Percentiles rank a stretch among this genome's conserved stretches.
Conservation (phyloP, 2,113 vertebrate species). For the Bombycilla garrulus region DNA sequence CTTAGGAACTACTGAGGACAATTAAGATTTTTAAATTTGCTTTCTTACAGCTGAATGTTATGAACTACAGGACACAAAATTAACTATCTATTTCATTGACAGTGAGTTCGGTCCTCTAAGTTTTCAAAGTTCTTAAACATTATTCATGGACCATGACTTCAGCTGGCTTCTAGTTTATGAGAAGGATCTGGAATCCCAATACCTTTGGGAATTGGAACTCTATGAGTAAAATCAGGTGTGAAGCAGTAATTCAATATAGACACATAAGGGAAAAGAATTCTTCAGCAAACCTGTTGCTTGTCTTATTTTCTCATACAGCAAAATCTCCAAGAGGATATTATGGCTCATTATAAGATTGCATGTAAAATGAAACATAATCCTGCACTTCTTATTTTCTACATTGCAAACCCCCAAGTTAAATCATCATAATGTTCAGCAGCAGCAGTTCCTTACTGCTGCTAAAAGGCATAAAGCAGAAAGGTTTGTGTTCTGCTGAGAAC, state of each 20-base stretch:
- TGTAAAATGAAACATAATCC: conserved; percentile 11
- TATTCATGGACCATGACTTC: neutral
- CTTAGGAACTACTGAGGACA: neutral
- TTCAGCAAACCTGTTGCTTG: neutral
- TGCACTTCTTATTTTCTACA: neutral
- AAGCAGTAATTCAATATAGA: neutral
- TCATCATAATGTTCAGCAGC: neutral
- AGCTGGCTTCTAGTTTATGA: neutral
- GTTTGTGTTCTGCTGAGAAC: neutral
- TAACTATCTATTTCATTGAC: neutral
- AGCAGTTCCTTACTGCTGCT: neutral
- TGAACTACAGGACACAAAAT: neutral
- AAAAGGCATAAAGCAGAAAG: neutral
- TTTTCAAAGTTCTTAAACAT: neutral
- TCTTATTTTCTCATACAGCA: neutral
- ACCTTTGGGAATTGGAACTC: neutral
- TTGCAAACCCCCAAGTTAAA: neutral
- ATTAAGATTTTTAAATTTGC: neutral
- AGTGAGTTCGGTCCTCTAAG: neutral
- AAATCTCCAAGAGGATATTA: neutral
- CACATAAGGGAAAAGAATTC: neutral
- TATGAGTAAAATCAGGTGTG: neutral
- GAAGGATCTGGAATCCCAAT: neutral
- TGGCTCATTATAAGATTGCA: neutral
- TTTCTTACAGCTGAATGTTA: neutral